Evolutionary conservation across 2,888 invertebrate genomes (phyloP).

Genomic region (Podotricha telesiphe): DNA sequence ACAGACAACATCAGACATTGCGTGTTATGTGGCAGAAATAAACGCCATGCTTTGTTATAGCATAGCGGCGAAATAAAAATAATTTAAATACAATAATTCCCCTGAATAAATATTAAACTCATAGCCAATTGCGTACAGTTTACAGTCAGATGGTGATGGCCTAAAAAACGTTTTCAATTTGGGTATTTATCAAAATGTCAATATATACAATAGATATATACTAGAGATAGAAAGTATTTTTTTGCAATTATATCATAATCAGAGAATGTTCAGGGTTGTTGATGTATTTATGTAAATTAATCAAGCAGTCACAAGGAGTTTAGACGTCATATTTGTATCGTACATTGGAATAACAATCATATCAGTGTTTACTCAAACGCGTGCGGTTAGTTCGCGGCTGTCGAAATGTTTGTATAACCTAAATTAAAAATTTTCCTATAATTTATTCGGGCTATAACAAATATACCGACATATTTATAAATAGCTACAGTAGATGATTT

Average conservation of each 20-base stretch:
- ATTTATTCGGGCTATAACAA: constrained; percentile 16
- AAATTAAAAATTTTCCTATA: constrained; percentile 20
- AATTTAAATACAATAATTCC: no score
- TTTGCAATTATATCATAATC: no score
- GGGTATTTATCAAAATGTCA: neutral
- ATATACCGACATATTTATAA: neutral
- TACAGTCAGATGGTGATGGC: neutral
- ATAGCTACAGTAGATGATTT: neutral
- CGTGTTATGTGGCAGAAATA: no score
- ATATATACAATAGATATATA: neutral
- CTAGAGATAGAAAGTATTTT: no score
- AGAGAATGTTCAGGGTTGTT: no score
- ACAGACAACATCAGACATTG: no score
- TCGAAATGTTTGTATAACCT: constrained; percentile 22
- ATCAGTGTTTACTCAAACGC: constrained; percentile 13
- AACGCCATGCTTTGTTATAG: no score
- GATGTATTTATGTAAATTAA: no score
- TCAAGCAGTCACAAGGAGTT: neutral
- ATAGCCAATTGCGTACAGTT: no score
- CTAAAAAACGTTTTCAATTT: neutral
- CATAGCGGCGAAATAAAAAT: no score
- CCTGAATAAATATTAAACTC: no score
- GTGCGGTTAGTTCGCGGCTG: constrained; percentile 11
- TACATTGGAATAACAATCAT: constrained; percentile 15
- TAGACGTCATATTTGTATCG: constrained; percentile 8